phyloP scores from a whole-genome alignment of 2,888 invertebrate genomes.

The Amblyteles armatorius region DNA sequence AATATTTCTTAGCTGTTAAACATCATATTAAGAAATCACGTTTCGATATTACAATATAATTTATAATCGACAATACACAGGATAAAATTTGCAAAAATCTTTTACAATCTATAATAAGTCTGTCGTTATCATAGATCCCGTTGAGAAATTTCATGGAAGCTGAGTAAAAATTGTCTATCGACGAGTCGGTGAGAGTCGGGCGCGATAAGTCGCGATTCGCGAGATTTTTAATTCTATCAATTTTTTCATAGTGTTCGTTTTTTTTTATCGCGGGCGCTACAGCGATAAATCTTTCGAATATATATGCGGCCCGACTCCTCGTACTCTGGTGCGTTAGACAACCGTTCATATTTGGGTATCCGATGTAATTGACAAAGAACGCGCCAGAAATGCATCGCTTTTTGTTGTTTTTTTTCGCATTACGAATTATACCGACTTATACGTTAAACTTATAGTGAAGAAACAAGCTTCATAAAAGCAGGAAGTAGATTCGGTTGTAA shows the following conservation, averaged over 20 bases:
- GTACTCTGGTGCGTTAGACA: slow-evolving; percentile 34
- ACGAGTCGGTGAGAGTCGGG: slow-evolving; percentile 39
- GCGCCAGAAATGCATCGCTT: slow-evolving; percentile 44
- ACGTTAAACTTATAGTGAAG: slow-evolving; percentile 46
- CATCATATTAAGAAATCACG: slow-evolving; percentile 35
- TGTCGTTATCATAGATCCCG: slow-evolving; percentile 52
- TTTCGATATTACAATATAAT: slow-evolving; percentile 32
- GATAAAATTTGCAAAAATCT: slow-evolving; percentile 53
- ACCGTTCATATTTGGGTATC: slow-evolving; percentile 11
- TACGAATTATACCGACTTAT: slow-evolving; percentile 44
- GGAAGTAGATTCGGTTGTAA: slow-evolving; percentile 70
- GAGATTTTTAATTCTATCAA: not conserved
- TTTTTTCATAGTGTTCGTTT: not conserved
- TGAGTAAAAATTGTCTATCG: slow-evolving; percentile 58
- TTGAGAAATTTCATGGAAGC: slow-evolving; percentile 60
- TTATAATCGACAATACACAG: slow-evolving; percentile 45
- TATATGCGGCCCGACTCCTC: slow-evolving; percentile 17
- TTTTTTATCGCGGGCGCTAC: not conserved
- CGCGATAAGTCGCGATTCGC: not conserved
- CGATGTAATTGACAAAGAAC: slow-evolving; percentile 63
- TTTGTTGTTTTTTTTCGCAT: slow-evolving; percentile 22
- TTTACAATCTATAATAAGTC: slow-evolving; percentile 34
- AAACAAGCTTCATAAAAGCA: slow-evolving; percentile 60
- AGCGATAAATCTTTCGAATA: slow-evolving; percentile 11
- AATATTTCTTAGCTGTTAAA: slow-evolving; percentile 13